Conservation (phyloP, 2,888 invertebrate genomes). For the Metopia argyrocephala region DNA sequence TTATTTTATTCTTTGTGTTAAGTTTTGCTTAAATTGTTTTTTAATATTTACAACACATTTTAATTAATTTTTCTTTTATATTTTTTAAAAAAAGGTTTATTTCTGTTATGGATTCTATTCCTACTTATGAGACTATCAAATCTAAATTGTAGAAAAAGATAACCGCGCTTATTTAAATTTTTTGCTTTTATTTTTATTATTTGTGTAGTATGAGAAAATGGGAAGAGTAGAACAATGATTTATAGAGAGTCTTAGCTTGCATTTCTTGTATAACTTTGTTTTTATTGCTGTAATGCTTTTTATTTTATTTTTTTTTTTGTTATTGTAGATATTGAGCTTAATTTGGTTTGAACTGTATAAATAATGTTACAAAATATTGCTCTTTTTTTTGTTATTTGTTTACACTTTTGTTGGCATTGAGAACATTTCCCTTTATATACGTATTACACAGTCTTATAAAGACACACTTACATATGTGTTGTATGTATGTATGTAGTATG, state of each 20-base stretch:
- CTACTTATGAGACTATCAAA: no score
- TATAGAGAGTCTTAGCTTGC: constrained; percentile 11
- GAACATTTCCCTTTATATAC: no score
- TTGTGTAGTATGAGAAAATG: constrained; percentile 26
- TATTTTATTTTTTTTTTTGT: neutral
- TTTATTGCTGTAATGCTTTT: constrained; percentile 1
- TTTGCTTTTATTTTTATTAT: constrained; percentile 17
- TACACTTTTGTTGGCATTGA: constrained; percentile 9
- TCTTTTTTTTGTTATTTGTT: constrained; percentile 21
- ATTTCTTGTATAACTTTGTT: constrained; percentile 30
- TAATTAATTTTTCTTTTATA: neutral
- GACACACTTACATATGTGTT: no score
- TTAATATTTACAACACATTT: neutral
- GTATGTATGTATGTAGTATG: no score
- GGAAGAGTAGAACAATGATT: neutral
- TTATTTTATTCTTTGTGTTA: no score
- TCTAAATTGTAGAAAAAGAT: constrained; percentile 33
- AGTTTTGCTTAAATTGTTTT: constrained; percentile 40
- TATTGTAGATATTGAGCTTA: constrained; percentile 33
- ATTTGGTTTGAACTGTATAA: constrained; percentile 47
- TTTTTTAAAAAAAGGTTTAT: constrained; percentile 26
- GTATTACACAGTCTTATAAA: no score
- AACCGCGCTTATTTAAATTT: constrained; percentile 55
- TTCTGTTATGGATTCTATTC: neutral
- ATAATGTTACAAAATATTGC: constrained; percentile 3